These are phyloP conservation scores for Ectemnius lituratus DNA, from an alignment of 2,888 invertebrate species.

Conservation along the genomic window DNA sequence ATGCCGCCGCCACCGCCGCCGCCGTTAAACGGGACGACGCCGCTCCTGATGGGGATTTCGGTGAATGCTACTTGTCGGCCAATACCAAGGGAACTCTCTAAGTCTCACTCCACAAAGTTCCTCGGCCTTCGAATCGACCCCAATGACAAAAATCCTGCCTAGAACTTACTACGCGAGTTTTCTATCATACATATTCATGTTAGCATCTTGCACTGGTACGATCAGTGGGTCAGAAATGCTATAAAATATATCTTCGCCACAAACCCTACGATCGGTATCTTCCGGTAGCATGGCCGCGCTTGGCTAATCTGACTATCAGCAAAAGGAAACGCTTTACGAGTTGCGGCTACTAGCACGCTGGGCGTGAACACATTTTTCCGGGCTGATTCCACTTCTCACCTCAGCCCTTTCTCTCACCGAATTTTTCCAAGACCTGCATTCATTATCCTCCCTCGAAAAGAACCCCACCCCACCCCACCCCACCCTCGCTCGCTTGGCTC, in stretches of 20 bases:
- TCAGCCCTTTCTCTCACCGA: conserved; percentile 29
- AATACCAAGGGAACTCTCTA: conserved; percentile 34
- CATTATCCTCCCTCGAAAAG: conserved; percentile 49
- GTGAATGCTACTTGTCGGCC: conserved; percentile 59
- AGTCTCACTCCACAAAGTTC: no score
- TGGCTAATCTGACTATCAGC: conserved; percentile 47
- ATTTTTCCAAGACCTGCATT: conserved; percentile 58
- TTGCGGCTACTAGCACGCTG: conserved; percentile 19
- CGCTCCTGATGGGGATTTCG: conserved; percentile 31
- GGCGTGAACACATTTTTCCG: conserved; percentile 42
- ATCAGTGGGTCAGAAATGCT: neutral
- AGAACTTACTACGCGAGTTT: no score
- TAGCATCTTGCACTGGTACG: neutral
- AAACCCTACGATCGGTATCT: conserved; percentile 29
- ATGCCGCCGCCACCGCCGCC: conserved; percentile 7
- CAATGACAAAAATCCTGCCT: no score
- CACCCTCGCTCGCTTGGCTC: neutral
- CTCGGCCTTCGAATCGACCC: no score
- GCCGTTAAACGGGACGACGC: conserved; percentile 58
- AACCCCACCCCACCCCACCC: no score
- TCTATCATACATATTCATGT: neutral
- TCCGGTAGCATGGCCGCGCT: conserved; percentile 43
- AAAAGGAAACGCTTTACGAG: conserved; percentile 37
- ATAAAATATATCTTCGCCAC: neutral
- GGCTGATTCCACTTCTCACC: conserved; percentile 57